Percentiles rank a stretch among this genome's conserved stretches.
phyloP scores from a whole-genome alignment of 2,113 vertebrate genomes.

The Pangasianodon gigas region DNA sequence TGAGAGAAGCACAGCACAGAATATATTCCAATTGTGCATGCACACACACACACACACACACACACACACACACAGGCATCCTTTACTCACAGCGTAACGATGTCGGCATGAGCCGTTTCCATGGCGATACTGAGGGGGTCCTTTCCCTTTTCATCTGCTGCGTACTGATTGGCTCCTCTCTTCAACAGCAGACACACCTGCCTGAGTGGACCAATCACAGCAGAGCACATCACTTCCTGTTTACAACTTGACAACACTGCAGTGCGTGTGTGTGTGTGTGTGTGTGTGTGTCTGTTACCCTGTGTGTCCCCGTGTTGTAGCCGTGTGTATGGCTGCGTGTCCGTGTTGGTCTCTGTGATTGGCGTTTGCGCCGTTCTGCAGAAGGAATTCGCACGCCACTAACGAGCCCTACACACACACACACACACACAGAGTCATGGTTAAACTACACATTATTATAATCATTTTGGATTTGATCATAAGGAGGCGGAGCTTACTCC shows the following conservation, averaged over 20 bases:
- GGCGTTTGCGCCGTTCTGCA: constrained; percentile 74
- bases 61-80: constrained; percentile 3
- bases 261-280: background rate
- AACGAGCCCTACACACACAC: constrained; percentile 68
- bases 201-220: constrained; percentile 52
- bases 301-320: constrained; percentile 73
- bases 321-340: constrained; percentile 72
- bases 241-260: background rate
- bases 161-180: constrained; percentile 80
- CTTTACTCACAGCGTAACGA: constrained; percentile 75
- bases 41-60: constrained; percentile 14
- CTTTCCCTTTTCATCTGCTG: constrained; percentile 74
- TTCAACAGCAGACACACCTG: constrained; percentile 78
- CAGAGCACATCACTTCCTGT: background rate
- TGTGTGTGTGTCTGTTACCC: constrained; percentile 59
- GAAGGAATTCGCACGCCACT: constrained; percentile 73
- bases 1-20: background rate
- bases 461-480: background rate
- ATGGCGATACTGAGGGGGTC: constrained; percentile 76
- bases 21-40: background rate
- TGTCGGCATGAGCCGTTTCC: constrained; percentile 76
- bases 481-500: constrained; percentile 62
- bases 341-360: constrained; percentile 74
- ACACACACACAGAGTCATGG: constrained; percentile 4
- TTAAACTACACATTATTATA: background rate